Evolutionary conservation across 2,797 vertebrate genomes (phyloP).

Genomic region (Chromobotia macracanthus): DNA sequence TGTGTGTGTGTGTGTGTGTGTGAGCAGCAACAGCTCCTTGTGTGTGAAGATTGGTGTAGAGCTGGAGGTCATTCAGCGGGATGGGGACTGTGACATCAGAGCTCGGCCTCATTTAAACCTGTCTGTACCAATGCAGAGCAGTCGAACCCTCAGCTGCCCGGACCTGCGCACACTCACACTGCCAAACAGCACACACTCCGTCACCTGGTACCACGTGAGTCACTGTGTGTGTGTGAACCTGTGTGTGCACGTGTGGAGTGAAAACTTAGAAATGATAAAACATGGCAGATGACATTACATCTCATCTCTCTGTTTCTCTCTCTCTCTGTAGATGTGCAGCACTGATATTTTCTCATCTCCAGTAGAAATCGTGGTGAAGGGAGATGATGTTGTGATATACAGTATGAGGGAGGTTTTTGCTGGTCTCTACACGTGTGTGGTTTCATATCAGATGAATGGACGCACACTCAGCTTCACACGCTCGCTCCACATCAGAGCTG

Average conservation of each 20-base stretch:
- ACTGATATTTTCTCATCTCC: rapidly evolving
- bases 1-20: constrained; percentile 24
- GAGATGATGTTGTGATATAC: constrained; percentile 70
- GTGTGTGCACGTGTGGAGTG: background rate
- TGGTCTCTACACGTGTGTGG: constrained; percentile 83
- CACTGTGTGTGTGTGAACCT: background rate
- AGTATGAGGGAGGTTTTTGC: constrained; percentile 58
- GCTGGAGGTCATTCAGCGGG: constrained; percentile 76
- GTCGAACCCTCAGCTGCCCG: constrained; percentile 77
- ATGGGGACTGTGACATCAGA: constrained; percentile 67
- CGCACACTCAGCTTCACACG: constrained; percentile 79
- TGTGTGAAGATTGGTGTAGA: constrained; percentile 86
- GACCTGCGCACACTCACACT: constrained; percentile 77
- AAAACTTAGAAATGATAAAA: too few relatives aligned
- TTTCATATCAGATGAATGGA: constrained; percentile 77
- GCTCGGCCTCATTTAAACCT: constrained; percentile 22
- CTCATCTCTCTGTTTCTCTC: background rate
- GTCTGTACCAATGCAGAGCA: constrained; percentile 51
- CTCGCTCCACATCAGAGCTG: constrained; percentile 78
- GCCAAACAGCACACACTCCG: constrained; percentile 55
- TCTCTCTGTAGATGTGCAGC: constrained; percentile 15
- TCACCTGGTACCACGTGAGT: constrained; percentile 84
- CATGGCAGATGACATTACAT: background rate
- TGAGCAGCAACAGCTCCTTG: constrained; percentile 86
- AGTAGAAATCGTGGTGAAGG: constrained; percentile 7